Evolutionary conservation across 1,140 invertebrate species (phyloP), one percentile per base, ranked within the genome.

Genomic region (Aphaenogaster rudis): DNA sequence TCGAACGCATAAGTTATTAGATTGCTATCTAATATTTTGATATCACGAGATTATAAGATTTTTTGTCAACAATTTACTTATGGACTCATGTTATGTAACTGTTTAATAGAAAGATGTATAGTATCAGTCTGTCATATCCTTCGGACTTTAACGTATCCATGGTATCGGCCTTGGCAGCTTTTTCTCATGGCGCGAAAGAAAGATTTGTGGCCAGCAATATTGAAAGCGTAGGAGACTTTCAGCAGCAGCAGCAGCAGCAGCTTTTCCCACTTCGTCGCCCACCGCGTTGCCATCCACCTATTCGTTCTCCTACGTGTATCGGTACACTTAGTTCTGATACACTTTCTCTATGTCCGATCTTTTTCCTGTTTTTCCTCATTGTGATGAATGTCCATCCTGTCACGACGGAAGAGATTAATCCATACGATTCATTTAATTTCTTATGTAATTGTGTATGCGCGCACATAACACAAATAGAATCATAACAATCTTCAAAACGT

Each of bases 191-290:
- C 54, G 67, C 17, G 66, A 15, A 74, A 74, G 59, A 57, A 81
- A 87, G 77, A 86, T 88, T 88, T 81, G 77, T 87, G 67, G 87
- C 39, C 64, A 57, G 84, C 76, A 76, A 86, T 86, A 88, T 87
- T 74, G 87, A 86, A 81, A 84, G 76, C 61, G 71, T 36, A 81
- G 15, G 39, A 77, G 69, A 78, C 63, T 87, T 88, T 84, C 59
- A 82, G 36, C 52, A 28, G 28, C 39, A 28, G 21, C 39, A 28
- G 21, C 21, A 21, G 57, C 66, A 54, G 54, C 52, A 86, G 63
- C 85, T 74, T 81, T 50, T 87, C 45, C 66, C 64, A 28, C 82
- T 66, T 78, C 39, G 28, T 71, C 77, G 21, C 50, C 54, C 9
- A 15, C 6, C 28, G 17, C 54, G 39, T 45, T 39, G 21, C 54